These are phyloP conservation scores for Carduelis carduelis DNA, from an alignment of 2,797 vertebrate genomes.

Conservation along the genomic window DNA sequence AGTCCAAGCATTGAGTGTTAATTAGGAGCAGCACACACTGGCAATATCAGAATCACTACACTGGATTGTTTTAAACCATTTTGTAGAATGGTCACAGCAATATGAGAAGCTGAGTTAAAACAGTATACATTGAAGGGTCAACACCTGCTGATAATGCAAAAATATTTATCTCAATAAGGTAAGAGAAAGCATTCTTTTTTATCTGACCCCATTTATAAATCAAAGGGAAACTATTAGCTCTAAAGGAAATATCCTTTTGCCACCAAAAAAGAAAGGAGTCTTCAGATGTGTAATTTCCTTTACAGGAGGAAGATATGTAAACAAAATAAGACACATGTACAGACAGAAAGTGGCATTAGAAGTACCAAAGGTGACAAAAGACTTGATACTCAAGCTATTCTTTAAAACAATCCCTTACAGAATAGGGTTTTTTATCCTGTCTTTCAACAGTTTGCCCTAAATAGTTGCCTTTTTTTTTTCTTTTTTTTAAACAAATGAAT, in stretches of 20 bases:
- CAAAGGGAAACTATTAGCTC: not conserved
- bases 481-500: not conserved
- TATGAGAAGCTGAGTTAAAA: not conserved
- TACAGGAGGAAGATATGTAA: not conserved
- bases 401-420: not conserved
- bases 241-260: not conserved
- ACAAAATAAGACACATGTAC: not conserved
- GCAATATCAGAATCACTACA: not conserved
- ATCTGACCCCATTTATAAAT: not conserved
- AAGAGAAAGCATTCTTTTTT: not conserved
- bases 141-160: not conserved
- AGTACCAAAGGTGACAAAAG: not conserved
- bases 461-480: not conserved
- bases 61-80: not conserved
- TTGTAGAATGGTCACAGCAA: not conserved
- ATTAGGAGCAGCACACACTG: not conserved
- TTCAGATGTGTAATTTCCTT: not conserved
- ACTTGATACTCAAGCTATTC: not conserved
- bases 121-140: not conserved
- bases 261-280: not conserved
- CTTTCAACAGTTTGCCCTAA: not conserved
- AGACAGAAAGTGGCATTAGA: not conserved
- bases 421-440: fast-evolving
- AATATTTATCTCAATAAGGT: not conserved
- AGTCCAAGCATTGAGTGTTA: not conserved